Evolutionary conservation across 1,140 invertebrate species (phyloP).

Genomic region (Drosophila asahinai): DNA sequence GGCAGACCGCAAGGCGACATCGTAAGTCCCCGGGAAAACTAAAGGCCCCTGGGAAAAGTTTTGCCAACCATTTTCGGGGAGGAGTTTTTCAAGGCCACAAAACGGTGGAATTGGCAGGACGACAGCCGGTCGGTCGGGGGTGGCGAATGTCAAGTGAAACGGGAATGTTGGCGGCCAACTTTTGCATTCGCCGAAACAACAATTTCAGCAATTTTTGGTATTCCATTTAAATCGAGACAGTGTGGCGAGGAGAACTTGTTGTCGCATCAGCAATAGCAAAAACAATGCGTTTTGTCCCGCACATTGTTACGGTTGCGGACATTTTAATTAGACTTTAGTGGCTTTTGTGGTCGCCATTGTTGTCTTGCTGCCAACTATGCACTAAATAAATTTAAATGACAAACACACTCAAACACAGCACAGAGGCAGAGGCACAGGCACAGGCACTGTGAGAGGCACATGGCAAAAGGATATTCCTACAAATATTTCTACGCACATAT

Average conservation of each 20-base stretch:
- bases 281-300: slow-evolving; percentile 23
- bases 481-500: slow-evolving; percentile 4
- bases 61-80: neutral
- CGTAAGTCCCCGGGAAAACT: slow-evolving; percentile 8
- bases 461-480: slow-evolving; percentile 7
- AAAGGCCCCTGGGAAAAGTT: neutral
- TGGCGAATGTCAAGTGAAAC: slow-evolving; percentile 37
- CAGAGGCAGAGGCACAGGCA: neutral
- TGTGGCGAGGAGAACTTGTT: slow-evolving; percentile 9
- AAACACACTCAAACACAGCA: slow-evolving; percentile 38
- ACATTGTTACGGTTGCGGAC: slow-evolving; percentile 54
- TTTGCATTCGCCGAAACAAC: slow-evolving; percentile 31
- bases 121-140: neutral
- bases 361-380: slow-evolving; percentile 46
- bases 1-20: neutral
- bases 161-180: slow-evolving; percentile 24
- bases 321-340: slow-evolving; percentile 67
- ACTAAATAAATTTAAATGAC: slow-evolving; percentile 62
- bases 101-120: neutral
- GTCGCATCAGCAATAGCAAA: slow-evolving; percentile 35
- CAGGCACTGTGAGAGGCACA: neutral
- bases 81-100: slow-evolving; percentile 31
- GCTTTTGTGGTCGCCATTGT: slow-evolving; percentile 59
- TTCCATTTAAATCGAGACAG: slow-evolving; percentile 39
- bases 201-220: slow-evolving; percentile 47